A percentile compares a stretch with the other conserved stretches of the same genome.
phyloP scores from a whole-genome alignment of 2,797 vertebrate genomes.

The Scolopax rusticola region DNA sequence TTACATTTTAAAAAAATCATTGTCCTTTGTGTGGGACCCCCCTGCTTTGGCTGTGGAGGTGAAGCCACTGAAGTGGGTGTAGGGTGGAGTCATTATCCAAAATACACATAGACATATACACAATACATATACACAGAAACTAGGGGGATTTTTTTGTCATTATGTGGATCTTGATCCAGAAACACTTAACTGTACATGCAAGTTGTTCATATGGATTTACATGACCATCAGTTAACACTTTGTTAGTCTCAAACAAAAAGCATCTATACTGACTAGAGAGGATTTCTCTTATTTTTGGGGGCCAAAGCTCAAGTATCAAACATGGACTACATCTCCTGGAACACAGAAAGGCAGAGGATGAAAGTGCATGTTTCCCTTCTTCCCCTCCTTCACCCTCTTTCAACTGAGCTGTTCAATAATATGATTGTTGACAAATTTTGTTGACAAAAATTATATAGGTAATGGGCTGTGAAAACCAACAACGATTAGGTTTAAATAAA shows the following conservation, averaged over 20 bases:
- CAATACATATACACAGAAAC: neutral
- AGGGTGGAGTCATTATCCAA: neutral
- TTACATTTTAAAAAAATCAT: neutral
- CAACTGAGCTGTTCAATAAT: neutral
- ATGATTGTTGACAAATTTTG: neutral
- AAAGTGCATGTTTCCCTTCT: neutral
- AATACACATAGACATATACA: neutral
- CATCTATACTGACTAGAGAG: neutral
- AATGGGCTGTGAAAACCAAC: neutral
- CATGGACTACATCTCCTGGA: neutral
- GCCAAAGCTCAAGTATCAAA: neutral
- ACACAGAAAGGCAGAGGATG: neutral
- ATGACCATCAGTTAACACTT: neutral
- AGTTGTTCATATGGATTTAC: neutral
- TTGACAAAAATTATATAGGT: neutral
- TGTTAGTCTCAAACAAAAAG: neutral
- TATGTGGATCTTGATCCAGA: neutral
- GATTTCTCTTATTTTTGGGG: neutral
- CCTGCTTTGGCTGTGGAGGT: neutral
- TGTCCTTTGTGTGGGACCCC: rapidly evolving
- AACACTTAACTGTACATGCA: neutral
- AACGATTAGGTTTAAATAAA: neutral
- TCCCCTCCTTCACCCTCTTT: neutral
- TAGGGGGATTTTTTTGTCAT: neutral
- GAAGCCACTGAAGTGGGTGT: neutral